phyloP scores from a whole-genome alignment of 1,140 invertebrate species.

The Lordiphosa collinella region DNA sequence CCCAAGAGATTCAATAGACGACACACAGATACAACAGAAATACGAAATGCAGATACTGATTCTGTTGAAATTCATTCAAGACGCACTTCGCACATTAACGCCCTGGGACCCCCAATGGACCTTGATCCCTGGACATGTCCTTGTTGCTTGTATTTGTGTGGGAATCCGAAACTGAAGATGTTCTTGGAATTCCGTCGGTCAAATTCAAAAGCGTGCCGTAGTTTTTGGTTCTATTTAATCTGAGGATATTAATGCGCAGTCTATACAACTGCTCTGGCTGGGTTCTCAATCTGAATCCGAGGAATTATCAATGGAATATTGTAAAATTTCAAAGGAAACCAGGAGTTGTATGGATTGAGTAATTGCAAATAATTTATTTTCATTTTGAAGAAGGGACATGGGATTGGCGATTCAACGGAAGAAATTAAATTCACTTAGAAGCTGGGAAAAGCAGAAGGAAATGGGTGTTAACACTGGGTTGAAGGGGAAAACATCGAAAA shows the following conservation, averaged over 20 bases:
- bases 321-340: slow-evolving; percentile 6
- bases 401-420: neutral
- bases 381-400: slow-evolving; percentile 26
- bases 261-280: neutral
- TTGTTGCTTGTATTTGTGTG: slow-evolving; percentile 29
- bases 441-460: too few species aligned
- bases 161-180: slow-evolving; percentile 37
- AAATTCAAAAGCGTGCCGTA: slow-evolving; percentile 58
- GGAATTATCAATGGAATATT: slow-evolving; percentile 14
- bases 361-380: slow-evolving; percentile 14
- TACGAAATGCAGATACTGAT: slow-evolving; percentile 25
- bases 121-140: slow-evolving; percentile 40
- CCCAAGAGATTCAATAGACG: slow-evolving; percentile 8
- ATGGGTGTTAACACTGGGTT: too few species aligned
- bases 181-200: slow-evolving; percentile 63
- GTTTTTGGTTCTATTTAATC: slow-evolving; percentile 31
- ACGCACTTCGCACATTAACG: slow-evolving; percentile 76
- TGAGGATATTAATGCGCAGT: slow-evolving; percentile 33
- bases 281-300: slow-evolving; percentile 5
- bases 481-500: too few species aligned
- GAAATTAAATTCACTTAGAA: too few species aligned
- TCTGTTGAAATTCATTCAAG: slow-evolving; percentile 68
- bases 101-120: slow-evolving; percentile 24
- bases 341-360: neutral
- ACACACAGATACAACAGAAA: slow-evolving; percentile 11